These are phyloP conservation scores for Xiphophorus hellerii DNA, from an alignment of 2,113 vertebrate species.

Conservation along the genomic window DNA sequence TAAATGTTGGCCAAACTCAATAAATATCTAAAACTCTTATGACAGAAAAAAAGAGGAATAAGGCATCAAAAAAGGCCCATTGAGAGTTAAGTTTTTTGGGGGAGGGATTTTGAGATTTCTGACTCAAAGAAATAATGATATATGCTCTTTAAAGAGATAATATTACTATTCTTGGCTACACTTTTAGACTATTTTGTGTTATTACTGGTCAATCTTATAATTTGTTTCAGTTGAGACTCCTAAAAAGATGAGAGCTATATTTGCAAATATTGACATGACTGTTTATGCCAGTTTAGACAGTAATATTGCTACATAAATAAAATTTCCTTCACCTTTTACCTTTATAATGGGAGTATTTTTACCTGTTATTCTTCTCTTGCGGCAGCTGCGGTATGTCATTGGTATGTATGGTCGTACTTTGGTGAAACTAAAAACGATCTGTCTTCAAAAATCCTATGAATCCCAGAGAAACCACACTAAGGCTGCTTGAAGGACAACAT, in stretches of 20 bases:
- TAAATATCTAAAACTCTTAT: too few relatives aligned
- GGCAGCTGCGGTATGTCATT: slow-evolving; percentile 8
- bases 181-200: neutral
- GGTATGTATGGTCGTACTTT: slow-evolving; percentile 28
- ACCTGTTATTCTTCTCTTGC: neutral
- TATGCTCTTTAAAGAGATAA: neutral
- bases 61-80: neutral
- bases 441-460: slow-evolving; percentile 36
- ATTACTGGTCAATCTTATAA: neutral
- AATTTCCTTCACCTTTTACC: too few relatives aligned
- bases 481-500: slow-evolving; percentile 58
- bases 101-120: neutral
- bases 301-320: neutral
- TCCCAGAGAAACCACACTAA: slow-evolving; percentile 32
- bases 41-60: neutral
- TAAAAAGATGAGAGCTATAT: neutral
- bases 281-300: neutral
- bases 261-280: neutral
- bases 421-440: slow-evolving; percentile 25
- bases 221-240: neutral
- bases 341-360: neutral
- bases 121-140: neutral
- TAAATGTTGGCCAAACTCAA: too few relatives aligned
- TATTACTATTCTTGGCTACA: neutral
- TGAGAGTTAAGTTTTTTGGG: neutral